Base-by-base conservation (phyloP, 2,888 invertebrate species). In the Phengaris alcon region DNA sequence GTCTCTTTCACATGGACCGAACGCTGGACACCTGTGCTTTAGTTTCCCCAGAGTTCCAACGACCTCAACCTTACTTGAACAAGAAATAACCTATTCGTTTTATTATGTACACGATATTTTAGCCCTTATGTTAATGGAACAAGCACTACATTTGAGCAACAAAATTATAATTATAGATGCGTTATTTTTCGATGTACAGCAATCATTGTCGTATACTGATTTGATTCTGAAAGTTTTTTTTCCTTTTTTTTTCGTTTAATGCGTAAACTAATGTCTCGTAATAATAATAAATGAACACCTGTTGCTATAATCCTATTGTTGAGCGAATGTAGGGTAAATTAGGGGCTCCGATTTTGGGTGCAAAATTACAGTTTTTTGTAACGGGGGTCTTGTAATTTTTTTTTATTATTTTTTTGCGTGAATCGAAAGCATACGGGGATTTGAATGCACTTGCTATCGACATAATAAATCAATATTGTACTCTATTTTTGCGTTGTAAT, bases 21-120 rank as follows among this genome's bases (percentile, higher is more conserved):
- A 89, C 93, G 93, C 90, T 91, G 93, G 92, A 93, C 93, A 93
- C 93, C 93, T 93, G 93, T 93, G 93, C 93, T 93, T 93, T 90
- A 93, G 92, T 93, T 92, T 93, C 93, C 93, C 91, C 90, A 87
- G 48, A 92, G 93, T 93, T 92, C 91, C 93, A 93, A 92, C 93
- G 93, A 93, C 93, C 93, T 93, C 92, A 91, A 85, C 81, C 81
- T 75, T 77, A 79, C 79, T 82, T 79, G 83, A 83, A 81, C 81
- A 80, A 83, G 80, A 84, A 90, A 89, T 79, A 86, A 80, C 87
- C 80, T 86, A 93, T 81, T 84, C 81, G 75, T 77, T 79, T 79
- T 79, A 82, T 79, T 79, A 75, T 77, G 74, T 75, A 77, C 79
- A 84, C 75, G 77, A 80, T 78, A 90, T 81, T 83, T 81, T 87